Conservation (phyloP, 2,113 vertebrate genomes). For the Indri indri region DNA sequence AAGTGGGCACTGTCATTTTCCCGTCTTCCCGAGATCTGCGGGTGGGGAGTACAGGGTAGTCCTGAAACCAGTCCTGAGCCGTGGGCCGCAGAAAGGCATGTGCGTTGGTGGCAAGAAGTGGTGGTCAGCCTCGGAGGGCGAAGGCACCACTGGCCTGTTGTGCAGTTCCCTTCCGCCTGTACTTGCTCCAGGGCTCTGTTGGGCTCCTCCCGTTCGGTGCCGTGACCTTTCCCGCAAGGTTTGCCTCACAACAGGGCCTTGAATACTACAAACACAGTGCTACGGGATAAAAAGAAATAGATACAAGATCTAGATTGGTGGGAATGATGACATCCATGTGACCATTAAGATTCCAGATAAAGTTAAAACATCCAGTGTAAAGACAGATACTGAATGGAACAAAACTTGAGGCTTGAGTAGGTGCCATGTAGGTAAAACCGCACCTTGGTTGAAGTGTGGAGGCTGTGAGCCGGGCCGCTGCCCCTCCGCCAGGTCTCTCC, state of each 20-base stretch:
- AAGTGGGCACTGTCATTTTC: background rate
- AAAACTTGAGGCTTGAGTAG: background rate
- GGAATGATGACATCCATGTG: background rate
- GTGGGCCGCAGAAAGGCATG: background rate
- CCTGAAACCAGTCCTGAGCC: background rate
- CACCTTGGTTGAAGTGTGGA: accelerated
- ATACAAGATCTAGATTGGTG: background rate
- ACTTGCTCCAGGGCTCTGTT: background rate
- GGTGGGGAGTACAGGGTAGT: background rate
- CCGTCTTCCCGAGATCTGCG: background rate
- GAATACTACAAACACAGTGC: background rate
- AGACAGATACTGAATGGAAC: background rate
- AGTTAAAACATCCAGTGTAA: background rate
- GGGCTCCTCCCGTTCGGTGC: no score
- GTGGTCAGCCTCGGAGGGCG: accelerated
- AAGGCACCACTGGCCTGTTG: accelerated
- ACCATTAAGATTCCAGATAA: background rate
- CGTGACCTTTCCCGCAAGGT: background rate
- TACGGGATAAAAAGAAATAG: background rate
- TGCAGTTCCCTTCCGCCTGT: background rate
- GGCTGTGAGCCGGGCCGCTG: accelerated
- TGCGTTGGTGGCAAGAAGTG: background rate
- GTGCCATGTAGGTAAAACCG: background rate
- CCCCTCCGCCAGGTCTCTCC: accelerated
- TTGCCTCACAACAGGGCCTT: background rate